Evolutionary conservation across 2,888 invertebrate genomes (phyloP).

Genomic region (Troides helena): DNA sequence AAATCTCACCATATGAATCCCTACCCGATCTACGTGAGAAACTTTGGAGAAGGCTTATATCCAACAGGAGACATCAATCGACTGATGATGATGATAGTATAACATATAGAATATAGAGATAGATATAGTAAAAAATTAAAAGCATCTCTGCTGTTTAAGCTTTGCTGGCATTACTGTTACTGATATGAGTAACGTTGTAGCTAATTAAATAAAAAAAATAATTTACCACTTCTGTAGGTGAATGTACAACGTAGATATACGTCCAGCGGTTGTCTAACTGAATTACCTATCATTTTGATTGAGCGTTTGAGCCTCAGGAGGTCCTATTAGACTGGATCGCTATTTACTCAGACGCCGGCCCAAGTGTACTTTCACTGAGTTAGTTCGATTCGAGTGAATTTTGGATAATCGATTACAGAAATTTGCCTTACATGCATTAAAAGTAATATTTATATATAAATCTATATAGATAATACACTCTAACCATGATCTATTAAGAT

Average conservation of each 20-base stretch:
- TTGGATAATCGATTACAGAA: not conserved
- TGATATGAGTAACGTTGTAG: too few species aligned
- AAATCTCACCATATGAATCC: too few species aligned
- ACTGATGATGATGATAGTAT: too few species aligned
- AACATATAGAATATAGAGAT: too few species aligned
- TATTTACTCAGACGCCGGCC: conserved; percentile 51
- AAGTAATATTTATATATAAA: not conserved
- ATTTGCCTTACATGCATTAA: not conserved
- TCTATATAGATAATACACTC: not conserved
- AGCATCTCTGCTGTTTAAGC: too few species aligned
- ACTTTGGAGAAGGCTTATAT: too few species aligned
- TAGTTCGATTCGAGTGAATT: conserved; percentile 23
- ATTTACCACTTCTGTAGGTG: conserved; percentile 39
- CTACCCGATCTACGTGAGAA: too few species aligned
- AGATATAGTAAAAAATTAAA: too few species aligned
- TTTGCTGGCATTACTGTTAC: too few species aligned
- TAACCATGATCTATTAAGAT: too few species aligned
- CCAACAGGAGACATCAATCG: too few species aligned
- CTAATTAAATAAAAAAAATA: too few species aligned
- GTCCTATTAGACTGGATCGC: conserved; percentile 56
- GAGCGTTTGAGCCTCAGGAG: conserved; percentile 71
- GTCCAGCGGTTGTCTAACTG: conserved; percentile 73
- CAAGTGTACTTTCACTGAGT: conserved; percentile 30
- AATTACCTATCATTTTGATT: conserved; percentile 78
- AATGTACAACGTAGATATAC: conserved; percentile 53